Base-by-base conservation (phyloP, 2,888 invertebrate genomes). In the Amorpha juglandis region DNA sequence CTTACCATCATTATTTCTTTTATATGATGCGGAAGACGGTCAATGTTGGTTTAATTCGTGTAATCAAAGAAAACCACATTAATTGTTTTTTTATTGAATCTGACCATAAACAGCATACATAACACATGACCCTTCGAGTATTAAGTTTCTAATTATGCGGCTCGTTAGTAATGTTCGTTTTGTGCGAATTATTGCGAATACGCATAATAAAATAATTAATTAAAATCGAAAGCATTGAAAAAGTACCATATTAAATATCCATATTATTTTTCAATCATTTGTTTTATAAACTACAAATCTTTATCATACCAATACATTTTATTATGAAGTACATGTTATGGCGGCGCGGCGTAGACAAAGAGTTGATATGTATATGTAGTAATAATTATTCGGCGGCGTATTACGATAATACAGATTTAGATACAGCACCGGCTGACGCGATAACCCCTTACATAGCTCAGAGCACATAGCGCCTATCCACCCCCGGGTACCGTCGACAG, bases 401-500 rank as follows among this genome's bases (percentile, higher is more conserved):
- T 88, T 85, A 89, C 88, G 92, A 93, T 93, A 91, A 88, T 88
- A 92, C 90, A 92, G 92, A 93, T 93, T 90, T 89, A 91, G 92
- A 93, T 93, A 92, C 89, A 84, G 87, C 86, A 78, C 77, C 84
- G 83, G 80, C 87, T 81, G 84, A 81, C 78, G 80, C 91, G 92
- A 93, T 93, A 93, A 92, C 92, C 92, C 90, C 91, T 88, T 91
- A 92, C 91, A 92, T 92, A 92, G 92, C 90, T 91, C 85, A 87
- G 78, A 89, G 89, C 89, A 92, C 88, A 92, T 92, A 92, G 87
- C 87, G 89, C 89, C 83, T 79, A 73, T 83, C 88, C 86, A 77
- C 88, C 90, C 88, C 76, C 68, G 0, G 0, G 86, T 86, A 92
- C 70, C 66, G 89, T 73, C 69, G 62, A 83, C 84, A 85, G 52